Percentiles rank a stretch among this genome's conserved stretches.
phyloP scores from a whole-genome alignment of 2,888 invertebrate genomes.

The Rhogogaster chlorosoma region DNA sequence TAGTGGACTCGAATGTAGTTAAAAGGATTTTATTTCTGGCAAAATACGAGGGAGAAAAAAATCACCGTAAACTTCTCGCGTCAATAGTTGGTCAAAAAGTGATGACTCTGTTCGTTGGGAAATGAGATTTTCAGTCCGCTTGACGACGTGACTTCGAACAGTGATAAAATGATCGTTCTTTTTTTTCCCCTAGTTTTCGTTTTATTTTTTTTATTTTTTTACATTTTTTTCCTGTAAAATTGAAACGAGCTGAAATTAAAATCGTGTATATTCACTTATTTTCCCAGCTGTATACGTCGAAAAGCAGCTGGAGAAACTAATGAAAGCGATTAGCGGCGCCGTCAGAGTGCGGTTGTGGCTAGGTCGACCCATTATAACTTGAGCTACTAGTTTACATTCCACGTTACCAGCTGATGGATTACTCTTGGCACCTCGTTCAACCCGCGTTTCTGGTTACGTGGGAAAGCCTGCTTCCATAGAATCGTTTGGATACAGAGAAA shows the following conservation, averaged over 20 bases:
- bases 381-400: conserved; percentile 43
- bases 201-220: too few species aligned
- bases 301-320: conserved; percentile 44
- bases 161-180: neutral
- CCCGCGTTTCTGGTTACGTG: neutral
- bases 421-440: conserved; percentile 42
- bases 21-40: neutral
- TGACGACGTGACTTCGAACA: neutral
- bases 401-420: conserved; percentile 40
- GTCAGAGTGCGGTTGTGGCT: conserved; percentile 49
- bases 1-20: conserved; percentile 18
- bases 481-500: conserved; percentile 5
- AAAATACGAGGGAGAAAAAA: neutral
- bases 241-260: neutral
- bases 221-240: neutral
- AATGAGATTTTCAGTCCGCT: neutral
- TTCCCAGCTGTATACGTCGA: neutral
- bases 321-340: conserved; percentile 44
- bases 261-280: neutral
- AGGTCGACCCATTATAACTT: conserved; percentile 50
- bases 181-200: too few species aligned
- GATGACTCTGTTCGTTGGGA: neutral
- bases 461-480: conserved; percentile 17
- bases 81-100: neutral
- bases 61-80: neutral